These are phyloP conservation scores for Mugil cephalus DNA, from an alignment of 2,113 vertebrate genomes.

Conservation along the genomic window DNA sequence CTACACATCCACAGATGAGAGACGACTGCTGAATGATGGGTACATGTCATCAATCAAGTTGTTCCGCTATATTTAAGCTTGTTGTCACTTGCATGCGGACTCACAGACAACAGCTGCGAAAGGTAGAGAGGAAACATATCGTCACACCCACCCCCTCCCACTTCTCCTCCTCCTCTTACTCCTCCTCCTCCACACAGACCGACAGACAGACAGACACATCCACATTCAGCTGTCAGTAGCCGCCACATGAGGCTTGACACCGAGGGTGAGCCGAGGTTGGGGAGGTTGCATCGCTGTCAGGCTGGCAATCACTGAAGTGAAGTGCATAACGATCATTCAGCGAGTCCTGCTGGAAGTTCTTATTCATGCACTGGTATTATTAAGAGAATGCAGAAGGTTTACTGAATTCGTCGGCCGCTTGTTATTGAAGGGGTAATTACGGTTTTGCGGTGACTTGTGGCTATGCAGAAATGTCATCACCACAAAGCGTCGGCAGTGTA, in stretches of 20 bases:
- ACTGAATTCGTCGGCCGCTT: neutral
- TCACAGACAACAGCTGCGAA: conserved; percentile 57
- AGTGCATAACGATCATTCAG: neutral
- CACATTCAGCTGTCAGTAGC: conserved; percentile 46
- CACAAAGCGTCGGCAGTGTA: too few relatives aligned
- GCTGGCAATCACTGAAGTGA: neutral
- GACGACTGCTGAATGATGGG: neutral
- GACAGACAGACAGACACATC: neutral
- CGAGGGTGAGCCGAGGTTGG: conserved; percentile 27
- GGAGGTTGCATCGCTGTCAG: conserved; percentile 2
- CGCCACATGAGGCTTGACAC: conserved; percentile 19
- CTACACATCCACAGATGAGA: too few relatives aligned
- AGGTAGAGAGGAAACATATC: conserved; percentile 19
- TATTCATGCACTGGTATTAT: neutral
- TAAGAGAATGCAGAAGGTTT: neutral
- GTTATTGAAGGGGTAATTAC: conserved; percentile 13
- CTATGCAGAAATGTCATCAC: conserved; percentile 15
- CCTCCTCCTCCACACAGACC: neutral
- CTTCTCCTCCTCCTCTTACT: neutral
- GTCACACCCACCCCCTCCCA: neutral
- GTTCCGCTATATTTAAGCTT: neutral
- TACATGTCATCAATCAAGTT: neutral
- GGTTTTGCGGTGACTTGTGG: conserved; percentile 30
- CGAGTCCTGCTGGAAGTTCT: neutral
- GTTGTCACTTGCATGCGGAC: conserved; percentile 23